phyloP scores from a whole-genome alignment of 2,797 vertebrate genomes.

The Ara ararauna region DNA sequence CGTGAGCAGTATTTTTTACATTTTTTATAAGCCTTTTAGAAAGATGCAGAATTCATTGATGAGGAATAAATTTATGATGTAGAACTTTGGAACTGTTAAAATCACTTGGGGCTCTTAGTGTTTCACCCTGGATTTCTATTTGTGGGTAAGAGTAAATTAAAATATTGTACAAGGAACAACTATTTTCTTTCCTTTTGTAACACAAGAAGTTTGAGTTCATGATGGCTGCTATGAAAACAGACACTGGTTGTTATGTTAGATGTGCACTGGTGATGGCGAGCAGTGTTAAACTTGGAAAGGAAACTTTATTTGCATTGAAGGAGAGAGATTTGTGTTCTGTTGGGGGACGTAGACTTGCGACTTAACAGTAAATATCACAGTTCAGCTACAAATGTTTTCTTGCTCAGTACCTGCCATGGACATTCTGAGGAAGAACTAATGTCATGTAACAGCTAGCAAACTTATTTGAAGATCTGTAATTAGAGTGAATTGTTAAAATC shows the following conservation, averaged over 20 bases:
- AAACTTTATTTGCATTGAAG: background rate
- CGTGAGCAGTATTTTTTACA: background rate
- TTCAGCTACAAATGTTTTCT: background rate
- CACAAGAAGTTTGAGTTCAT: background rate
- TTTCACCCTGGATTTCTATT: background rate
- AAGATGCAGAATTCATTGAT: constrained; percentile 1
- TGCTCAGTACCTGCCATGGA: background rate
- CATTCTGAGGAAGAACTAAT: background rate
- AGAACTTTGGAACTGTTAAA: constrained; percentile 1
- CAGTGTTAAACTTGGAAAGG: background rate
- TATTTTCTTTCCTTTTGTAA: background rate
- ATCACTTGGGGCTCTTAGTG: background rate
- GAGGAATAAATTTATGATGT: constrained; percentile 13
- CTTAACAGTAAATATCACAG: background rate
- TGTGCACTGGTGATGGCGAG: background rate
- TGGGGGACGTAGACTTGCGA: background rate
- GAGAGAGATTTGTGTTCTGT: background rate
- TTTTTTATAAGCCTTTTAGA: constrained; percentile 5
- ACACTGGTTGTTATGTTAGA: background rate
- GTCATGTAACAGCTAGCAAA: background rate
- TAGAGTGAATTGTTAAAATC: background rate
- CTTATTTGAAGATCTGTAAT: background rate
- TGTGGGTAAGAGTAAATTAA: background rate
- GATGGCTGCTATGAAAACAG: background rate
- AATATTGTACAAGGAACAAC: background rate